Evolutionary conservation across 2,797 vertebrate genomes (phyloP), one percentile per base, ranked within the genome.

Genomic region (Diplodus sargus): DNA sequence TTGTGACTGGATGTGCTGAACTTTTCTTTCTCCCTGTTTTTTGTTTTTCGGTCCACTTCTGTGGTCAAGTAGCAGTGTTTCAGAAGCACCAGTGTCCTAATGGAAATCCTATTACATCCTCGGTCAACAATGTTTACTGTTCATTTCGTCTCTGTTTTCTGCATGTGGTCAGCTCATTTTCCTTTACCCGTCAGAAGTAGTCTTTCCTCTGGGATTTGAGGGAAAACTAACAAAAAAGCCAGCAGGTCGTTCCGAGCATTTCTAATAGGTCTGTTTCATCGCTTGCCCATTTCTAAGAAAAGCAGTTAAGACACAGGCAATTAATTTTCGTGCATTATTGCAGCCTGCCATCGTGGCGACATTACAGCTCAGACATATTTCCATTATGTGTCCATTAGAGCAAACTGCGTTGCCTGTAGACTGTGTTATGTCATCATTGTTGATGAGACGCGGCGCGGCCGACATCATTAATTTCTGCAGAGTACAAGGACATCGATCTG

Each of bases 271-370:
- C 12, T 15, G 20, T 79, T 84, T 77, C 2, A 72, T 54, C 70
- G 30, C 68, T 68, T 61, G 64, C 45, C 58, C 62, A 60, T 47
- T 30, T 52, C 48, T 28, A 56, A 76, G 52, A 79, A 59, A 68
- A 63, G 20, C 56, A 47, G 39, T 73, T 16, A 74, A 65, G 47
- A 79, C 51, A 64, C 51, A 74, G 72, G 28, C 65, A 68, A 77
- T 80, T 86, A 1, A 73, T 74, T 73, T 70, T 17, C 43, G 62
- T 78, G 75, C 57, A 42, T 70, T 70, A 51, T 51, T 74, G 52
- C 51, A 72, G 53, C 20, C 62, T 74, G 49, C 49, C 30, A 34
- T 52, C 20, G 49, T 54, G 56, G 34, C 34, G 12, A 49, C 60
- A 63, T 71, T 15, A 56, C 14, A 78, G 16, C 60, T 34, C 3